Conservation (phyloP, 2,113 vertebrate species). For the Ascaphus truei region DNA sequence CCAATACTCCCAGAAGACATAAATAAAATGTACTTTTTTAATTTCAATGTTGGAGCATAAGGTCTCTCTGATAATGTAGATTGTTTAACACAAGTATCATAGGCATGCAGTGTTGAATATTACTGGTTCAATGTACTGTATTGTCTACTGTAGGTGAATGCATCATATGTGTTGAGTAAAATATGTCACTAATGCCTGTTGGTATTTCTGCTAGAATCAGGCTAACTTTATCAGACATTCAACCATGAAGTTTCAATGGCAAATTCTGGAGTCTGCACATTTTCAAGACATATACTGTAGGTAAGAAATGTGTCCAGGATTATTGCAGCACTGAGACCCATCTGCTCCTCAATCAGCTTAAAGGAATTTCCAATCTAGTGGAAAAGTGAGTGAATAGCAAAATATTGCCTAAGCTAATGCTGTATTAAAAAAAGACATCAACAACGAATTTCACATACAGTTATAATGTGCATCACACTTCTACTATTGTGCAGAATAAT, state of each 20-base stretch:
- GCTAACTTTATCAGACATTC: not conserved
- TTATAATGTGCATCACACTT: too few relatives aligned
- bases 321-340: slow-evolving; percentile 30
- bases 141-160: not conserved
- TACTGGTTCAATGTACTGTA: not conserved
- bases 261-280: not conserved
- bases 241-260: not conserved
- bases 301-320: slow-evolving; percentile 30
- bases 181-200: not conserved
- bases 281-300: slow-evolving; percentile 21
- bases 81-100: too few relatives aligned
- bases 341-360: slow-evolving; percentile 36
- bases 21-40: too few relatives aligned
- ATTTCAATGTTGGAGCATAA: too few relatives aligned
- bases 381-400: slow-evolving; percentile 6
- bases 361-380: slow-evolving; percentile 33
- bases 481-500: too few relatives aligned
- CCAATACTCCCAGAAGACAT: too few relatives aligned
- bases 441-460: not conserved
- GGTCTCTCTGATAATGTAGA: too few relatives aligned
- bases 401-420: too few relatives aligned
- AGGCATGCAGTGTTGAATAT: not conserved
- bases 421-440: too few relatives aligned
- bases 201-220: slow-evolving; percentile 5
- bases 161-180: not conserved